phyloP scores from a whole-genome alignment of 1,140 invertebrate species.

The Phthorimaea operculella region DNA sequence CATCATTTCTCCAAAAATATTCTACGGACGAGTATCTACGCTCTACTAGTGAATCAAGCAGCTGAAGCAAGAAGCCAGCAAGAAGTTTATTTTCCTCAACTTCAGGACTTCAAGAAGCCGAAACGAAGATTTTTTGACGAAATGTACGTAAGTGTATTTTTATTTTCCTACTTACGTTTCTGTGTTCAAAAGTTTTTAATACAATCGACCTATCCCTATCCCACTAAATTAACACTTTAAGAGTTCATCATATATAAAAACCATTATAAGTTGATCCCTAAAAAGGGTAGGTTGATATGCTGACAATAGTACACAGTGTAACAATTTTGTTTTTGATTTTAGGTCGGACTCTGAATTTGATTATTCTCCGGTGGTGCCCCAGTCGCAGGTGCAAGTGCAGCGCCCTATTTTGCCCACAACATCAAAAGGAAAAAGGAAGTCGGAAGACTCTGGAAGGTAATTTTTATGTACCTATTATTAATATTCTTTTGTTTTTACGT shows the following conservation, averaged over 20 bases:
- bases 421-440: not conserved
- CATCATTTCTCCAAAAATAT: no score
- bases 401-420: not conserved
- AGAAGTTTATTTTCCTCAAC: no score
- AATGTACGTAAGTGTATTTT: not conserved
- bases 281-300: no score
- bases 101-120: no score
- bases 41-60: not conserved
- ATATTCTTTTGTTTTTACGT: no score
- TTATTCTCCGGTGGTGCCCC: not conserved
- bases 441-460: not conserved
- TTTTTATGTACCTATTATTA: no score
- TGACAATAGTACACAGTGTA: not conserved
- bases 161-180: not conserved
- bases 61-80: not conserved
- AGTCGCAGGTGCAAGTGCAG: not conserved
- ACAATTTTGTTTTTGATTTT: not conserved
- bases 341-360: constrained; percentile 3
- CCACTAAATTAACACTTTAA: no score
- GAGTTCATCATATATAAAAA: no score
- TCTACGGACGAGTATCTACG: not conserved
- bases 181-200: no score
- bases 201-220: no score
- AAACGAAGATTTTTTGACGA: no score
- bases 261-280: no score